These are phyloP conservation scores for Dione juno DNA, from an alignment of 2,888 invertebrate genomes.

Conservation along the genomic window DNA sequence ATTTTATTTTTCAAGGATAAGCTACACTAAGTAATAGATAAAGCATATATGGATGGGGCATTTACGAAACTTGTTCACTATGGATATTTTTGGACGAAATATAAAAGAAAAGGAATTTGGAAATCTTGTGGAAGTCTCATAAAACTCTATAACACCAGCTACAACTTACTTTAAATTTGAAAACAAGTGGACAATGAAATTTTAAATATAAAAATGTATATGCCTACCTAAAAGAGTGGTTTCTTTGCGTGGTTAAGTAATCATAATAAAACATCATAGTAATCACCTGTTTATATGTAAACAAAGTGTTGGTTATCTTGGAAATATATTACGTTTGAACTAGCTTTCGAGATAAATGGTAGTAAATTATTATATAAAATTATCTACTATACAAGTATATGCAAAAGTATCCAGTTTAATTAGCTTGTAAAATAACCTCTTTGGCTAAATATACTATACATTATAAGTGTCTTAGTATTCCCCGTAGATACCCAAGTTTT, in stretches of 20 bases:
- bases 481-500: no score
- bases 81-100: no score
- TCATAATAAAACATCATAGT: not conserved
- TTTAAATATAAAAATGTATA: no score
- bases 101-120: no score
- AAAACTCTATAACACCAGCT: no score
- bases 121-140: no score
- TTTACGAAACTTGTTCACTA: no score
- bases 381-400: not conserved
- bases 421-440: slow-evolving; percentile 14
- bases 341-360: slow-evolving; percentile 13
- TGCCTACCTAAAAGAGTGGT: no score
- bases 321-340: not conserved
- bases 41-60: no score
- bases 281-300: not conserved
- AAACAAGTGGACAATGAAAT: not conserved
- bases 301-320: slow-evolving; percentile 7
- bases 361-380: slow-evolving; percentile 6
- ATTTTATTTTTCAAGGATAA: no score
- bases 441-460: slow-evolving; percentile 3
- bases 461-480: not conserved
- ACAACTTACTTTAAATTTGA: not conserved
- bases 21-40: no score
- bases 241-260: not conserved
- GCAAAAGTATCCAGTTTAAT: slow-evolving; percentile 14